A percentile compares a stretch with the other conserved stretches of the same genome.
Evolutionary conservation across 1,140 invertebrate genomes (phyloP).

Genomic region (Phortica variegata): DNA sequence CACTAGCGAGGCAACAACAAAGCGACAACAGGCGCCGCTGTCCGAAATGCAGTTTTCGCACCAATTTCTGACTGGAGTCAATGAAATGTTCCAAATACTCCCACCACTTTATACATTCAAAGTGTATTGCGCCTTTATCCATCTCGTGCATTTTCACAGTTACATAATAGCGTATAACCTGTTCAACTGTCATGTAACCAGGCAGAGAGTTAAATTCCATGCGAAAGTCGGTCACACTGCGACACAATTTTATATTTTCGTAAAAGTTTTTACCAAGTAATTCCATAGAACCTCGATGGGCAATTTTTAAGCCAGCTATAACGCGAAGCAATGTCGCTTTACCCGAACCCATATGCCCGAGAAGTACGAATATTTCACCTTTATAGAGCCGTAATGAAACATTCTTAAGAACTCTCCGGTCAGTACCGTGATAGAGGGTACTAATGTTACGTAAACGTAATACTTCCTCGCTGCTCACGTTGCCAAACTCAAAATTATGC

Average conservation of each 20-base stretch:
- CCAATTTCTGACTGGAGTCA: neutral
- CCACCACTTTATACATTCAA: slow-evolving; percentile 35
- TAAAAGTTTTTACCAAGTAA: slow-evolving; percentile 17
- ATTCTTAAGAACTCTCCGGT: slow-evolving; percentile 66
- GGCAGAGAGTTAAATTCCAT: slow-evolving; percentile 28
- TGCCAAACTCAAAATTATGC: slow-evolving; percentile 40
- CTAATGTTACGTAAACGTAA: slow-evolving; percentile 26
- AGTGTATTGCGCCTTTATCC: slow-evolving; percentile 5
- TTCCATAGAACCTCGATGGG: slow-evolving; percentile 17
- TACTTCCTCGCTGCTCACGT: slow-evolving; percentile 26
- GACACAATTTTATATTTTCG: neutral
- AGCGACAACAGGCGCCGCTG: slow-evolving; percentile 27
- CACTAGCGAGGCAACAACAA: slow-evolving; percentile 26
- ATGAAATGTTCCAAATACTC: slow-evolving; percentile 18
- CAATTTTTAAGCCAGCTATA: slow-evolving; percentile 74
- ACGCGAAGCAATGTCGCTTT: slow-evolving; percentile 76
- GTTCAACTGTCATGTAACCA: slow-evolving; percentile 26
- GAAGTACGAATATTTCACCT: slow-evolving; percentile 66
- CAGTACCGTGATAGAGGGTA: slow-evolving; percentile 17
- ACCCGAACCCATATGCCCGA: slow-evolving; percentile 74
- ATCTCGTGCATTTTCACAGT: slow-evolving; percentile 14
- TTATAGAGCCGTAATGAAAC: slow-evolving; percentile 68
- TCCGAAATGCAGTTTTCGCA: slow-evolving; percentile 13
- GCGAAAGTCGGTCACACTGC: slow-evolving; percentile 25
- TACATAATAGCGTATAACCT: slow-evolving; percentile 39